These are phyloP conservation scores for Danio choprae DNA, from an alignment of 2,797 vertebrate species.

Conservation along the genomic window DNA sequence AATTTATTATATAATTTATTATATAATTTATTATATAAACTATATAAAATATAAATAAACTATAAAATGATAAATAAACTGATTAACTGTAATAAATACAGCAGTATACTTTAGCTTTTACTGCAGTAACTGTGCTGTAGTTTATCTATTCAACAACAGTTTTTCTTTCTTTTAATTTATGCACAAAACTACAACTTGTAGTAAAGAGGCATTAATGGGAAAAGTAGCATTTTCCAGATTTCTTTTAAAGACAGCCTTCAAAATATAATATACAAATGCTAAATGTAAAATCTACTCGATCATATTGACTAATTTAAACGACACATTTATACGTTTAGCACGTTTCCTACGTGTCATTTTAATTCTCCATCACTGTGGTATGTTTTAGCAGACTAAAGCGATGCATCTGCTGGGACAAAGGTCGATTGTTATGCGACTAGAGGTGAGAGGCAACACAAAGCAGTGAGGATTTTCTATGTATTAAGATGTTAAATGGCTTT, in stretches of 20 bases:
- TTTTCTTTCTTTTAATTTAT: background rate
- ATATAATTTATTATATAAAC: too few species aligned
- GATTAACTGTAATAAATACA: too few species aligned
- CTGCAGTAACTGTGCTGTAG: too few species aligned
- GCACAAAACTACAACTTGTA: background rate
- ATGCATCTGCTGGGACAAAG: conserved; percentile 56
- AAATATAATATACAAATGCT: background rate
- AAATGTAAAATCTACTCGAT: background rate
- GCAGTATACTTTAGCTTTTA: too few species aligned
- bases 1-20: too few species aligned
- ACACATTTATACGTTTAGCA: background rate
- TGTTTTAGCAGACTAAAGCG: conserved; percentile 33
- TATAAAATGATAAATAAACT: too few species aligned
- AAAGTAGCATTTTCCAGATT: background rate
- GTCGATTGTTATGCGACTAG: conserved; percentile 59
- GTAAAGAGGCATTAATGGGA: background rate
- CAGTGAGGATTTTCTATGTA: conserved; percentile 64
- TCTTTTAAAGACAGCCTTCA: background rate
- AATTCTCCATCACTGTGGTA: conserved; percentile 28
- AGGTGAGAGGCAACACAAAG: conserved; percentile 62
- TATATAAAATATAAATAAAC: too few species aligned
- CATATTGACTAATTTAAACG: background rate
- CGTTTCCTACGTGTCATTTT: conserved; percentile 20
- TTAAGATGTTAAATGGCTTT: conserved; percentile 83
- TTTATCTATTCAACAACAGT: too few species aligned